Conservation (phyloP, 23 tunicate species). For the Halocynthia roretzi region DNA sequence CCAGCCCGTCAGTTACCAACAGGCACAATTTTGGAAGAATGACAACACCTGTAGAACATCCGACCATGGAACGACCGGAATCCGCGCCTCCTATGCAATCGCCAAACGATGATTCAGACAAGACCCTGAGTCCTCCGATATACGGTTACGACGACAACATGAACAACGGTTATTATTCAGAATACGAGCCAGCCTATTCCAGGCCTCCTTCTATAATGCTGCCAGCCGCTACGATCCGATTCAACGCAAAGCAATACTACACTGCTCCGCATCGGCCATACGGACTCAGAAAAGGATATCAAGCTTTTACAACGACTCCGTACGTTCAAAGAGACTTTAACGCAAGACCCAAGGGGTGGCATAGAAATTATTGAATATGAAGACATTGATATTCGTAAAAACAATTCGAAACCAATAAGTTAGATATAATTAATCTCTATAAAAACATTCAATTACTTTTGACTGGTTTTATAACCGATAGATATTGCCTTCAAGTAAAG, state of each 20-base stretch:
- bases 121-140: neutral
- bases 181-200: neutral
- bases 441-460: too few species aligned
- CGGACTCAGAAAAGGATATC: conserved; percentile 26
- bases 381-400: too few species aligned
- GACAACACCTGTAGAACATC: neutral
- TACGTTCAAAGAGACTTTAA: conserved; percentile 60
- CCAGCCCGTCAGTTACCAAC: neutral
- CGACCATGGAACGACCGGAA: conserved; percentile 19
- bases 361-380: conserved; percentile 8
- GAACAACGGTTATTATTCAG: conserved; percentile 1
- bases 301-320: conserved; percentile 29
- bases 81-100: conserved; percentile 42
- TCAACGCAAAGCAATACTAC: conserved; percentile 59
- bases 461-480: too few species aligned
- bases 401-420: too few species aligned
- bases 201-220: neutral
- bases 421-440: too few species aligned
- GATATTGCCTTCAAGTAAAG: too few species aligned
- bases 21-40: neutral
- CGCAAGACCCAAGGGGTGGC: conserved; percentile 85
- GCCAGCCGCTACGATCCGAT: conserved; percentile 43
- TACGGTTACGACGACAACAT: neutral
- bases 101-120: neutral
- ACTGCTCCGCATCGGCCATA: conserved; percentile 55